A percentile compares a stretch with the other conserved stretches of the same genome.
These are phyloP conservation scores for Hypolimnas misippus DNA, from an alignment of 2,888 invertebrate species.

Conservation along the genomic window DNA sequence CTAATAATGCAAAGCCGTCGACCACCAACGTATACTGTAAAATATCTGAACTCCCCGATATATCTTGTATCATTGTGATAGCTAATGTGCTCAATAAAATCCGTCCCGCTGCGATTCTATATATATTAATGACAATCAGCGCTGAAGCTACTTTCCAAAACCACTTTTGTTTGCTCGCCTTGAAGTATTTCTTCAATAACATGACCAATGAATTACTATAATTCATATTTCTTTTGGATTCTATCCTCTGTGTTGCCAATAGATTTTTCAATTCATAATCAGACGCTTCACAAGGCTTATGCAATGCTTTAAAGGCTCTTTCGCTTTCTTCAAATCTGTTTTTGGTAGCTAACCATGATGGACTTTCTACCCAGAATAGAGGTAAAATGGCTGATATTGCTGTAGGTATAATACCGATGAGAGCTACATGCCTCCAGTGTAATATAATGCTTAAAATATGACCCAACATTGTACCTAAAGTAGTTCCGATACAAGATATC, in stretches of 20 bases:
- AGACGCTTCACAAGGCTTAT: conserved; percentile 31
- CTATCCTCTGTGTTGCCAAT: conserved; percentile 38
- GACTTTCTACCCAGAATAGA: conserved; percentile 44
- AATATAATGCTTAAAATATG: conserved; percentile 41
- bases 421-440: conserved; percentile 43
- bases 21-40: conserved; percentile 39
- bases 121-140: conserved; percentile 27
- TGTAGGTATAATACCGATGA: conserved; percentile 41
- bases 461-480: conserved; percentile 37
- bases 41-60: conserved; percentile 41
- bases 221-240: conserved; percentile 3
- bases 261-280: conserved; percentile 40
- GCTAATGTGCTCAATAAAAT: conserved; percentile 42
- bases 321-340: conserved; percentile 40
- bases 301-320: conserved; percentile 42
- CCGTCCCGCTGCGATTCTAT: conserved; percentile 41
- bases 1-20: conserved; percentile 39
- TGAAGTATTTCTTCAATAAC: neutral
- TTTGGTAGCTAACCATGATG: conserved; percentile 45
- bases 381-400: conserved; percentile 36
- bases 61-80: conserved; percentile 41
- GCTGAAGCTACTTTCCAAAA: conserved; percentile 32
- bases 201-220: neutral
- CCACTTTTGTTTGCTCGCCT: conserved; percentile 28
- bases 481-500: conserved; percentile 34